Evolutionary conservation across 2,797 vertebrate genomes (phyloP).

Genomic region (Taenioides sp.): DNA sequence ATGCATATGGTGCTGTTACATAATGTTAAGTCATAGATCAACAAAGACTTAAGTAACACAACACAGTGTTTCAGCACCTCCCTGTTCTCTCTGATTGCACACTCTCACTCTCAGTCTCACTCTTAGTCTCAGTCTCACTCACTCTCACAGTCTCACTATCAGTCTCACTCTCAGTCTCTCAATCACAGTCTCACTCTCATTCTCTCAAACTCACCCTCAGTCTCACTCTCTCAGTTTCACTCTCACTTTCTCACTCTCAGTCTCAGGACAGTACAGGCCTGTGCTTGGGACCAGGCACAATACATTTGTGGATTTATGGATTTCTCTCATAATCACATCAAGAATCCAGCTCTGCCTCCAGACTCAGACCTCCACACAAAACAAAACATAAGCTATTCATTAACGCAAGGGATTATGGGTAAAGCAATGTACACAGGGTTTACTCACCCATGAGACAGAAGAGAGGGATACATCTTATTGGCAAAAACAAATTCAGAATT

Average conservation of each 20-base stretch:
- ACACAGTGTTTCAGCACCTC: background rate
- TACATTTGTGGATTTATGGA: slow-evolving; percentile 54
- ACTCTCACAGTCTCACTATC: no score
- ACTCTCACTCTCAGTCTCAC: no score
- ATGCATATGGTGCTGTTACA: slow-evolving; percentile 37
- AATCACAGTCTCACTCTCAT: no score
- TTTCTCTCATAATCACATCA: slow-evolving; percentile 67
- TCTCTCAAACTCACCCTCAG: no score
- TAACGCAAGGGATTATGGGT: slow-evolving; percentile 37
- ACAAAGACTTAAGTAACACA: slow-evolving; percentile 21
- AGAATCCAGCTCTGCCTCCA: slow-evolving; percentile 49
- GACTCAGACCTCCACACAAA: slow-evolving; percentile 26
- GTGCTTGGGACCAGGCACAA: slow-evolving; percentile 27
- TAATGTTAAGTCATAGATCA: slow-evolving; percentile 32
- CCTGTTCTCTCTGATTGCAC: background rate
- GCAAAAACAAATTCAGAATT: background rate
- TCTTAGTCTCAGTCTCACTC: no score
- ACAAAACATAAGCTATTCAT: slow-evolving; percentile 46
- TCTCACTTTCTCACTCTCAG: background rate
- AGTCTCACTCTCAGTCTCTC: no score
- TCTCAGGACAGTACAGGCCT: slow-evolving; percentile 15
- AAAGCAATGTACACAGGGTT: slow-evolving; percentile 26
- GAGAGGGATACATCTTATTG: slow-evolving; percentile 2
- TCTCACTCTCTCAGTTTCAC: no score
- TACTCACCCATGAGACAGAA: slow-evolving; percentile 21